Percentiles rank a stretch among this genome's conserved stretches.
Evolutionary conservation across 2,113 vertebrate genomes (phyloP).

Genomic region (Otis tarda): DNA sequence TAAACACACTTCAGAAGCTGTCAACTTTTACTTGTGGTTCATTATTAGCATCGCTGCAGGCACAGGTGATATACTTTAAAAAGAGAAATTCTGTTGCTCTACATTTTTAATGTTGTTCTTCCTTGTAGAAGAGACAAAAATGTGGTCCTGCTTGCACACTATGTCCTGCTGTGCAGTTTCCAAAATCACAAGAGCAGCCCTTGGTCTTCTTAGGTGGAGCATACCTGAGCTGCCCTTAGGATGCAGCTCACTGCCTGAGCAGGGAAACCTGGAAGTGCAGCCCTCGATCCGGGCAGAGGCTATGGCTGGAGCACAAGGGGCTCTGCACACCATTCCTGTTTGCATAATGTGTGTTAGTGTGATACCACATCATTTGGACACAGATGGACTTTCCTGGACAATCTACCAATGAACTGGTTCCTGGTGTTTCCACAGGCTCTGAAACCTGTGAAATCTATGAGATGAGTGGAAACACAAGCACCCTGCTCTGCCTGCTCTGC

Average conservation of each 20-base stretch:
- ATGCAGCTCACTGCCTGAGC: neutral
- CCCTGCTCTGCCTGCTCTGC: neutral
- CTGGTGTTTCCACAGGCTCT: neutral
- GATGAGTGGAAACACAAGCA: neutral
- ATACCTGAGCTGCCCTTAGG: neutral
- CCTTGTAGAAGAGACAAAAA: neutral
- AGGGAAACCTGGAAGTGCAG: neutral
- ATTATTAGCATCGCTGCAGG: neutral
- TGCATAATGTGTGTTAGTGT: too few species aligned
- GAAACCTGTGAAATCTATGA: neutral
- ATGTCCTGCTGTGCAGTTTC: neutral
- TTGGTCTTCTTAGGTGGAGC: neutral
- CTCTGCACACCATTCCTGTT: neutral
- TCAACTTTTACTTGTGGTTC: neutral
- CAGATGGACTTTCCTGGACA: neutral
- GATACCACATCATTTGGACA: rapidly evolving
- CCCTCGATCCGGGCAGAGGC: neutral
- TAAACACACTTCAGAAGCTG: neutral
- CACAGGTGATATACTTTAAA: neutral
- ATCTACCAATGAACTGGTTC: neutral
- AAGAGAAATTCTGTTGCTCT: neutral
- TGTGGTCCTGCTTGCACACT: neutral
- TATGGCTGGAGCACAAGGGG: neutral
- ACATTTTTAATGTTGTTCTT: neutral
- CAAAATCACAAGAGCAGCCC: neutral